A percentile compares a stretch with the other conserved stretches of the same genome.
Conservation (phyloP, 2,113 vertebrate species). For the Leiothrix lutea region DNA sequence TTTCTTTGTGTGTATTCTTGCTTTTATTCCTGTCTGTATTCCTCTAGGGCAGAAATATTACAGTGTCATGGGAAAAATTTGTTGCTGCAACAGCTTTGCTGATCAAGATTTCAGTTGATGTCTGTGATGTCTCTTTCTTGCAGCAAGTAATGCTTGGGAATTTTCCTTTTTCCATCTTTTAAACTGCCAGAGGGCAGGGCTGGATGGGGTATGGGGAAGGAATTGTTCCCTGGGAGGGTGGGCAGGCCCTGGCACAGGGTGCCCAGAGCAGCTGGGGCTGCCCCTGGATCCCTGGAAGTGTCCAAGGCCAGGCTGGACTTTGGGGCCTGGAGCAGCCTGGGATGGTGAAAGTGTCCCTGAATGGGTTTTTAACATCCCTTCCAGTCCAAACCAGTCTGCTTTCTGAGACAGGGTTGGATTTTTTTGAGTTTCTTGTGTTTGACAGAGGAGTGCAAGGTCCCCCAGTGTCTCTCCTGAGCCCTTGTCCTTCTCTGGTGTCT, state of each 20-base stretch:
- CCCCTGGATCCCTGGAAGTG: background rate
- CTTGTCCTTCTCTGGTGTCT: background rate
- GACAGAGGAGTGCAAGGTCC: background rate
- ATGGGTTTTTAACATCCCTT: background rate
- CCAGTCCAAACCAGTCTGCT: background rate
- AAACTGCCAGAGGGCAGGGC: background rate
- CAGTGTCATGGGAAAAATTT: background rate
- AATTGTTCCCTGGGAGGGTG: background rate
- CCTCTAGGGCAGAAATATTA: background rate
- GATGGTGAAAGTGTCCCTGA: fast-evolving
- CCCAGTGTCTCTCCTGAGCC: background rate
- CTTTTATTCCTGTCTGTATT: background rate
- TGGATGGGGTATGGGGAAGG: background rate
- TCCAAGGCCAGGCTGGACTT: fast-evolving
- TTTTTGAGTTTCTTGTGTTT: background rate
- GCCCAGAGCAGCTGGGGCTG: background rate
- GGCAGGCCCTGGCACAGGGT: background rate
- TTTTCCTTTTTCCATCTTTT: background rate
- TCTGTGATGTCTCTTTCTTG: background rate
- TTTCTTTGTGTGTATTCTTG: background rate
- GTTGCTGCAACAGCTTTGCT: background rate
- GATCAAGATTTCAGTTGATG: background rate
- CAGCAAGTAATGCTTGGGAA: background rate
- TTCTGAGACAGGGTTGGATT: background rate
- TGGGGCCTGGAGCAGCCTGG: background rate